Percentiles rank a stretch among this genome's conserved stretches.
Conservation (phyloP, 35 echinoderm and acorn worm species). For the Ophiothrix spiculata region DNA sequence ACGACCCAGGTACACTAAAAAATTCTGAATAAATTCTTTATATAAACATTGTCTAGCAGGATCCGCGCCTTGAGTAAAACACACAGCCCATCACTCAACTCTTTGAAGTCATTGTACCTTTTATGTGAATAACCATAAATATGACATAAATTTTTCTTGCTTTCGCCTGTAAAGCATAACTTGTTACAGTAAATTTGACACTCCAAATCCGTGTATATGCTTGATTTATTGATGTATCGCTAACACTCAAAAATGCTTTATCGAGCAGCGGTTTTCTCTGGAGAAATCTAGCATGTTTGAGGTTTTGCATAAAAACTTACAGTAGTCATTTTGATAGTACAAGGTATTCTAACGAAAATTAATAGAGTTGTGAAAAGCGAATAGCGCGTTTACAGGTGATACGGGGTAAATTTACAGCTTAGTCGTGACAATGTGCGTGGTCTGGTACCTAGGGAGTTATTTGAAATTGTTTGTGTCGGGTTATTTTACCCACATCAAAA, state of each 20-base stretch:
- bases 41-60: not conserved
- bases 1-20: not conserved
- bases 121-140: constrained; percentile 1
- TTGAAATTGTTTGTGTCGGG: constrained; percentile 10
- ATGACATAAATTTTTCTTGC: not conserved
- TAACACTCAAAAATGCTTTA: not conserved
- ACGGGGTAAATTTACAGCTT: not conserved
- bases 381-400: not conserved
- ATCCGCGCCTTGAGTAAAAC: not conserved
- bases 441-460: not conserved
- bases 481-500: constrained; percentile 2
- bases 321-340: no score
- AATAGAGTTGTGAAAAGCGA: not conserved
- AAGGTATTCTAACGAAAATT: no score
- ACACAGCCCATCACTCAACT: not conserved
- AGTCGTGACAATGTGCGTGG: not conserved
- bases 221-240: not conserved
- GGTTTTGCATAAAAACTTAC: no score
- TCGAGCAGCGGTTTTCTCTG: not conserved
- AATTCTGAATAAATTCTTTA: not conserved
- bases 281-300: not conserved
- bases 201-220: not conserved
- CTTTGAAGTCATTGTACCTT: not conserved
- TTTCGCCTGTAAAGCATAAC: no score
- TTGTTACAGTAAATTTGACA: constrained; percentile 16